Percentiles rank a stretch among this genome's conserved stretches.
phyloP scores from a whole-genome alignment of 2,113 vertebrate species.

The Corythaixoides concolor region DNA sequence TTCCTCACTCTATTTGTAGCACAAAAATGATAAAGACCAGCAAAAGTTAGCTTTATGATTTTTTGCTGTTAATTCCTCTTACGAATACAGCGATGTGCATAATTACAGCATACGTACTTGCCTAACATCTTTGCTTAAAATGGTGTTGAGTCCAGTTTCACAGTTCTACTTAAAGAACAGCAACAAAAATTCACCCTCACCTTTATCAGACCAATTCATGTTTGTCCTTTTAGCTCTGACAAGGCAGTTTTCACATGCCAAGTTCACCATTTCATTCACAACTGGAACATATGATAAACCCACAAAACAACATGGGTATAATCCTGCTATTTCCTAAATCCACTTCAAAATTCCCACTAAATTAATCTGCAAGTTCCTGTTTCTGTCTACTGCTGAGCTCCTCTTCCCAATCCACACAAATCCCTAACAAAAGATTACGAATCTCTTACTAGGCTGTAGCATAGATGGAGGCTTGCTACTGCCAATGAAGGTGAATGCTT shows the following conservation, averaged over 20 bases:
- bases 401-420: neutral
- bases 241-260: neutral
- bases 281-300: neutral
- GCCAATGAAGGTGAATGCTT: neutral
- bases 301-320: neutral
- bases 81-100: neutral
- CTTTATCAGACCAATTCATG: neutral
- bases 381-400: neutral
- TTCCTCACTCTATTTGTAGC: neutral
- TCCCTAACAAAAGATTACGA: neutral
- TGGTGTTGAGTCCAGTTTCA: neutral
- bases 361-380: neutral
- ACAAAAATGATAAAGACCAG: neutral
- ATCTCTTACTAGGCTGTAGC: neutral
- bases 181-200: neutral
- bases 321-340: neutral
- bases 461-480: neutral
- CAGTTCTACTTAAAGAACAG: neutral
- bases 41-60: neutral
- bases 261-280: neutral
- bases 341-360: neutral
- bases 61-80: neutral
- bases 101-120: rapidly evolving
- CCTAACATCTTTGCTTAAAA: neutral
- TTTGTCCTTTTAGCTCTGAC: neutral